Evolutionary conservation across 2,888 invertebrate species (phyloP).

Genomic region (Carabus problematicus): DNA sequence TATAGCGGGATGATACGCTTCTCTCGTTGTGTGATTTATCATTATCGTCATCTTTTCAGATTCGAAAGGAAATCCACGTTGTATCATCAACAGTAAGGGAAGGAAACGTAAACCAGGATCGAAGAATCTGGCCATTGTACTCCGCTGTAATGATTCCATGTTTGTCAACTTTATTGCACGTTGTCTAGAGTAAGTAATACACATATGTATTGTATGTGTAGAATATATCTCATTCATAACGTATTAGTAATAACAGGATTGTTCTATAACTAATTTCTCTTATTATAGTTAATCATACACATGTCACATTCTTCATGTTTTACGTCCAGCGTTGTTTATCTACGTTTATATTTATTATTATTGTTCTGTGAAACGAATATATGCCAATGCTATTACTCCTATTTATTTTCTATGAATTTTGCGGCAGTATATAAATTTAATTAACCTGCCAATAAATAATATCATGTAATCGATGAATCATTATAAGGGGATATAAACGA

Average conservation of each 20-base stretch:
- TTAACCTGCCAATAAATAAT: no score
- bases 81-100: conserved; percentile 92
- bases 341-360: neutral
- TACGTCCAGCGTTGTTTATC: no score
- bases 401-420: neutral
- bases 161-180: conserved; percentile 91
- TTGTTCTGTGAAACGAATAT: neutral
- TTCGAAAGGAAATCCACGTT: conserved; percentile 90
- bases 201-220: neutral
- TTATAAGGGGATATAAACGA: no score
- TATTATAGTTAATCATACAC: no score
- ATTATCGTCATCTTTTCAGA: conserved; percentile 65
- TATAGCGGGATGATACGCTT: neutral
- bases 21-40: neutral
- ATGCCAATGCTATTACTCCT: neutral
- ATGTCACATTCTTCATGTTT: no score
- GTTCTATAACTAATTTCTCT: no score
- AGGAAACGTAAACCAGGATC: conserved; percentile 88
- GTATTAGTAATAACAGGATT: no score
- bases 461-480: no score
- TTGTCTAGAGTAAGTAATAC: conserved; percentile 86
- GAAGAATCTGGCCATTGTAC: conserved; percentile 79
- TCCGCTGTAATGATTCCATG: conserved; percentile 84
- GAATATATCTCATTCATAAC: neutral
- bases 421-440: no score